Percentiles rank a stretch among this genome's conserved stretches.
phyloP scores from a whole-genome alignment of 2,797 vertebrate genomes.

The Brotula barbata region DNA sequence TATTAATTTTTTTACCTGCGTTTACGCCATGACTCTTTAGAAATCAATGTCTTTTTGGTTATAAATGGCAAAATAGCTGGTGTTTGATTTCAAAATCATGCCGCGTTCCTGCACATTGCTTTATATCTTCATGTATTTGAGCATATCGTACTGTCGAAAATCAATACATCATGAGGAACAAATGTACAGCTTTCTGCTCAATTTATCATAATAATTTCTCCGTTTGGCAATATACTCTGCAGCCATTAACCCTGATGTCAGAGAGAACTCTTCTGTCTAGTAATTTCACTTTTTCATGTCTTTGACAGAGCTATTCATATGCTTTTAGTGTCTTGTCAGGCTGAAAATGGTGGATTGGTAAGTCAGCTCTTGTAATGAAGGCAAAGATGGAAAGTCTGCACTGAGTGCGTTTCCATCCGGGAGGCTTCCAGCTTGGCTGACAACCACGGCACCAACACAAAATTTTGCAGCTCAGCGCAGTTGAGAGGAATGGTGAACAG shows the following conservation, averaged over 20 bases:
- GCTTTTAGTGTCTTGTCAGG: constrained; percentile 15
- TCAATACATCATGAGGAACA: too few relatives aligned
- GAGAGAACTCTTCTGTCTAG: too few relatives aligned
- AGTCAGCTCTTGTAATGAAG: constrained; percentile 17
- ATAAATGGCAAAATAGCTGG: too few relatives aligned
- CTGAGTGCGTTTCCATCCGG: constrained; percentile 47
- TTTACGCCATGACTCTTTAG: too few relatives aligned
- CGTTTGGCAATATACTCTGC: background rate
- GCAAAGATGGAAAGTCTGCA: constrained; percentile 59
- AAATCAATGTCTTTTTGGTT: too few relatives aligned
- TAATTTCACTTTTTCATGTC: constrained; percentile 4
- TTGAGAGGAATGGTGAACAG: constrained; percentile 12
- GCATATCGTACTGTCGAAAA: too few relatives aligned
- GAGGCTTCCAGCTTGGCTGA: constrained; percentile 44
- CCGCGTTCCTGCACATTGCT: too few relatives aligned
- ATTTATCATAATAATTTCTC: too few relatives aligned
- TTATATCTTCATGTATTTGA: too few relatives aligned
- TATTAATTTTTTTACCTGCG: too few relatives aligned
- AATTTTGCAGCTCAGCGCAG: constrained; percentile 23
- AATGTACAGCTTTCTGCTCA: too few relatives aligned
- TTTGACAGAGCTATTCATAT: constrained; percentile 20
- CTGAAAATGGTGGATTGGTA: constrained; percentile 35
- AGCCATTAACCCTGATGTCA: background rate
- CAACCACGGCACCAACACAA: constrained; percentile 34
- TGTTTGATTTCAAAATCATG: too few relatives aligned